A percentile compares a stretch with the other conserved stretches of the same genome.
Evolutionary conservation across 2,113 vertebrate genomes (phyloP).

Genomic region (Acrocephalus arundinaceus): DNA sequence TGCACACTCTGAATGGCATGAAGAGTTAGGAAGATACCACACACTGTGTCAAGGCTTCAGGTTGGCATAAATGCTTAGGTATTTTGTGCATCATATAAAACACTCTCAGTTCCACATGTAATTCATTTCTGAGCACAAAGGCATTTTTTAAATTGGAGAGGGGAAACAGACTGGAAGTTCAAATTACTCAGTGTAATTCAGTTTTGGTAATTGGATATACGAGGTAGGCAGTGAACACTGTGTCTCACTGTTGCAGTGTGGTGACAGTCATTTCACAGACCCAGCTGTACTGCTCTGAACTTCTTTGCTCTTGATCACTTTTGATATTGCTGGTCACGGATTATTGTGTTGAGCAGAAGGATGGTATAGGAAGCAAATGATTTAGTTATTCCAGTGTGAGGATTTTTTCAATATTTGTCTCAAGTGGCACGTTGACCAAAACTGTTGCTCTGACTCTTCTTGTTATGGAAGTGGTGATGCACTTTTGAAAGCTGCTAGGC

Average conservation of each 20-base stretch:
- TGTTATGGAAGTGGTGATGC: background rate
- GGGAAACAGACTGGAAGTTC: background rate
- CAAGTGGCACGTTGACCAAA: background rate
- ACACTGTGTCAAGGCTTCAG: background rate
- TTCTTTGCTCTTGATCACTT: background rate
- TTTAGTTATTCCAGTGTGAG: background rate
- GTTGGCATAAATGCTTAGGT: background rate
- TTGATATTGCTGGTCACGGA: background rate
- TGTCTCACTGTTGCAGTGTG: background rate
- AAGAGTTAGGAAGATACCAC: background rate
- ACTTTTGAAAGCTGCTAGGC: background rate
- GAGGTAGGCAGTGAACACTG: background rate
- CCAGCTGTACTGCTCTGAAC: background rate
- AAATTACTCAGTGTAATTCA: background rate
- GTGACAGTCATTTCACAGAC: background rate
- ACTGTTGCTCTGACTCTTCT: background rate
- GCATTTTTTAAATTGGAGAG: background rate
- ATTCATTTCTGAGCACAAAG: background rate
- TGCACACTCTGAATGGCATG: background rate
- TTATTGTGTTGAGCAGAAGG: background rate
- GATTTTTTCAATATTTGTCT: background rate
- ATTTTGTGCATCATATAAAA: background rate
- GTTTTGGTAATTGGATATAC: slow-evolving; percentile 9
- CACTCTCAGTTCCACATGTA: background rate
- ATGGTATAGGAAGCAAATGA: background rate